Evolutionary conservation across 1,140 invertebrate species (phyloP).

Genomic region (Pseudomyrmex pallidus): DNA sequence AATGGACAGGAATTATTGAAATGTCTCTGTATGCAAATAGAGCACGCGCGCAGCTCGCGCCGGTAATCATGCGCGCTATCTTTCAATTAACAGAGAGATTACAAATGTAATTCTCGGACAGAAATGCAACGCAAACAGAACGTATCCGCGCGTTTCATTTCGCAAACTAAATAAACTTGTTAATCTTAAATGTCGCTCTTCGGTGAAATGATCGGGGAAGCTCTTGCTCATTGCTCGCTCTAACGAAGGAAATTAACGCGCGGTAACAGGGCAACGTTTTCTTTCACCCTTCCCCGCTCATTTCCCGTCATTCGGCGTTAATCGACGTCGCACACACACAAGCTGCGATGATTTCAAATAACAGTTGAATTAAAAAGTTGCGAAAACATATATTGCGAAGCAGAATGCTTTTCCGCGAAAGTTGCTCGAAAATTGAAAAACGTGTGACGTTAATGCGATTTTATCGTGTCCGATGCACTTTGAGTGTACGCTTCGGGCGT

Average conservation of each 20-base stretch:
- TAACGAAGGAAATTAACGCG: neutral
- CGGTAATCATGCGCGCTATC: conserved; percentile 42
- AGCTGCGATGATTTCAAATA: neutral
- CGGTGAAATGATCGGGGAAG: neutral
- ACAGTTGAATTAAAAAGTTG: conserved; percentile 39
- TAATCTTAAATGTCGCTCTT: conserved; percentile 28
- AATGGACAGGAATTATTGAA: conserved; percentile 47
- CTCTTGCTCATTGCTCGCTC: neutral
- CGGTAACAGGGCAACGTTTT: neutral
- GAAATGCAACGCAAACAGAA: conserved; percentile 41
- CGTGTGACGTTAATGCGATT: conserved; percentile 46
- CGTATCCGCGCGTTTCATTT: conserved; percentile 23
- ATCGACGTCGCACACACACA: conserved; percentile 12
- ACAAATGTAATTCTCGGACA: conserved; percentile 49
- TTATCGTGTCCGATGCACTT: conserved; percentile 14
- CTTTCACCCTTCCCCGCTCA: neutral
- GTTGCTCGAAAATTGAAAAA: conserved; percentile 30
- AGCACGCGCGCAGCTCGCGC: neutral
- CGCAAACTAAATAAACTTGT: conserved; percentile 30
- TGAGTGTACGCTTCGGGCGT: conserved; percentile 15
- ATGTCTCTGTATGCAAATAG: conserved; percentile 18
- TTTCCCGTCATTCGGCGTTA: conserved; percentile 11
- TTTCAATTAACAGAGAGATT: conserved; percentile 50
- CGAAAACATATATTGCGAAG: conserved; percentile 32
- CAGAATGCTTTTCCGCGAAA: conserved; percentile 22